A percentile compares a stretch with the other conserved stretches of the same genome.
These are phyloP conservation scores for Cardiocondyla obscurior DNA, from an alignment of 1,140 invertebrate genomes.

Conservation along the genomic window DNA sequence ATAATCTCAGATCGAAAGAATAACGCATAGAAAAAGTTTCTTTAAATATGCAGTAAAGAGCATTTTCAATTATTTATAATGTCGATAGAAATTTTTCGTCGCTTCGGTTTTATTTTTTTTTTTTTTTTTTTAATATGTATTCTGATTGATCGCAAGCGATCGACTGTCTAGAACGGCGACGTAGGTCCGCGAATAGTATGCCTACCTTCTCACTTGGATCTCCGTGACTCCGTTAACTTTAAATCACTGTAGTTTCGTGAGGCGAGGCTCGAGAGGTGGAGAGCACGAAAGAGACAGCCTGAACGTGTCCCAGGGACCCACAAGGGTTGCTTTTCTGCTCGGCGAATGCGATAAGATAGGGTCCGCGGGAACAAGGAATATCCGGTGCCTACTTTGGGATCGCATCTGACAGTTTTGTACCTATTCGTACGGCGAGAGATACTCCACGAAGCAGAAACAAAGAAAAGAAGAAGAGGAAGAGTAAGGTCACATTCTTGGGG, in stretches of 20 bases:
- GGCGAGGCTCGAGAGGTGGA: background rate
- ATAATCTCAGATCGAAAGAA: background rate
- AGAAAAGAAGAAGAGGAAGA: background rate
- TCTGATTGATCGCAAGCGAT: slow-evolving; percentile 2
- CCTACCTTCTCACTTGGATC: background rate
- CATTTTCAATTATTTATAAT: background rate
- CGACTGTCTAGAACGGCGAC: background rate
- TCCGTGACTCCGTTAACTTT: slow-evolving; percentile 49
- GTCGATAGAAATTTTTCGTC: background rate
- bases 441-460: slow-evolving; percentile 28
- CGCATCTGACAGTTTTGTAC: slow-evolving; percentile 72
- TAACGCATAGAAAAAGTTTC: background rate
- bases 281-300: background rate
- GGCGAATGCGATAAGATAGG: slow-evolving; percentile 73
- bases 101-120: background rate
- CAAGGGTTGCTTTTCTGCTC: slow-evolving; percentile 61
- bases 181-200: background rate
- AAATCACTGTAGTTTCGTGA: slow-evolving; percentile 69
- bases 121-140: slow-evolving; percentile 61
- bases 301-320: slow-evolving; percentile 33
- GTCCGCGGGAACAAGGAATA: slow-evolving; percentile 48
- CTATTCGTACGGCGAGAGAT: slow-evolving; percentile 68
- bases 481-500: slow-evolving; percentile 40
- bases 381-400: slow-evolving; percentile 58
- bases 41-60: background rate